Percentiles rank a stretch among this genome's conserved stretches.
Conservation (phyloP, 1,140 invertebrate species). For the Acromyrmex charruanus region DNA sequence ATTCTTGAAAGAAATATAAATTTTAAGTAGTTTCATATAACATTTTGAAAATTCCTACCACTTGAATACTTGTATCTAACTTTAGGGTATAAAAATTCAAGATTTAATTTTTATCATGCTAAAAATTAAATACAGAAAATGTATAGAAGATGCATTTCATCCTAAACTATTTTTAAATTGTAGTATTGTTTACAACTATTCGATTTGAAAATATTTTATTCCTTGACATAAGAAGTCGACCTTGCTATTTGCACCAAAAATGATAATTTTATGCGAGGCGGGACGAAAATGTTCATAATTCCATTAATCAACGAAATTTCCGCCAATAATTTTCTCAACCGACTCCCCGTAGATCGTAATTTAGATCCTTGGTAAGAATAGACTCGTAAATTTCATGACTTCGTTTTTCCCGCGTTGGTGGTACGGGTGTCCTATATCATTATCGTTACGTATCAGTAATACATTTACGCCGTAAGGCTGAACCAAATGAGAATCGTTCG, state of each 20-base stretch:
- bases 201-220: slow-evolving; percentile 8
- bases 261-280: background rate
- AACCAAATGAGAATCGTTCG: background rate
- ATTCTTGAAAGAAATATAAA: background rate
- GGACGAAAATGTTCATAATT: background rate
- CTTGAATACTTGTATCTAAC: background rate
- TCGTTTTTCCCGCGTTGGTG: background rate
- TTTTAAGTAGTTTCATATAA: background rate
- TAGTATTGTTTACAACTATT: background rate
- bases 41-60: background rate
- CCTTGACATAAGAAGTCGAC: background rate
- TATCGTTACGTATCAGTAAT: background rate
- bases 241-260: background rate
- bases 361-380: background rate
- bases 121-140: background rate
- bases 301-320: background rate
- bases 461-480: background rate
- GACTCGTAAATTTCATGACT: slow-evolving; percentile 15
- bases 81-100: background rate
- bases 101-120: background rate
- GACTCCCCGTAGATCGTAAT: slow-evolving; percentile 10
- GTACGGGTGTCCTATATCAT: background rate
- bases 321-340: background rate
- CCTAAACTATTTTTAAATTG: background rate
- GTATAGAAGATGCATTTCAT: background rate